A percentile compares a stretch with the other conserved stretches of the same genome.
Evolutionary conservation across 2,888 invertebrate species (phyloP).

Genomic region (Harmothoe impar): DNA sequence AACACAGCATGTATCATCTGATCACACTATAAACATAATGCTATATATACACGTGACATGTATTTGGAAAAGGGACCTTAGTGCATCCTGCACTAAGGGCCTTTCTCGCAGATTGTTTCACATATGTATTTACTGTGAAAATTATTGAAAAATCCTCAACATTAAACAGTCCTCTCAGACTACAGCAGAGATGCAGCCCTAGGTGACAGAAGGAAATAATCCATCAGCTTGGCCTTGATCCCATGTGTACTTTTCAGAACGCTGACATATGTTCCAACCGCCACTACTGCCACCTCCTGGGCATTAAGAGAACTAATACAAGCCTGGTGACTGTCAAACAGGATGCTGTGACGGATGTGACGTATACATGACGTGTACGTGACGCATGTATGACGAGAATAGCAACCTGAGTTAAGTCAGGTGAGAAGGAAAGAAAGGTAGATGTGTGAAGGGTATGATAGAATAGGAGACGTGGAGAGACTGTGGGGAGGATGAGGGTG

Average conservation of each 20-base stretch:
- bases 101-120: too few relatives aligned
- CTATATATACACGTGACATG: too few relatives aligned
- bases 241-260: conserved; percentile 39
- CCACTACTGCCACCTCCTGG: conserved; percentile 21
- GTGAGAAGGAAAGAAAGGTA: background rate
- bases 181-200: too few relatives aligned
- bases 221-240: conserved; percentile 14
- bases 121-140: too few relatives aligned
- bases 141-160: too few relatives aligned
- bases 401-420: background rate
- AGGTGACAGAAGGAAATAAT: background rate
- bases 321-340: background rate
- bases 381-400: background rate
- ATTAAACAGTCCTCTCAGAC: too few relatives aligned
- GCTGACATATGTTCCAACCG: conserved; percentile 57
- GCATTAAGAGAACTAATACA: background rate
- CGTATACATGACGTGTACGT: background rate
- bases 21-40: too few relatives aligned
- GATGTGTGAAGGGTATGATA: background rate
- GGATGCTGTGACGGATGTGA: background rate
- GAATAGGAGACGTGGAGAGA: background rate
- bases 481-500: background rate
- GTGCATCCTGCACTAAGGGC: too few relatives aligned
- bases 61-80: too few relatives aligned
- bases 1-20: too few relatives aligned